Evolutionary conservation across 2,888 invertebrate genomes (phyloP).

Genomic region (Rosalia funebris): DNA sequence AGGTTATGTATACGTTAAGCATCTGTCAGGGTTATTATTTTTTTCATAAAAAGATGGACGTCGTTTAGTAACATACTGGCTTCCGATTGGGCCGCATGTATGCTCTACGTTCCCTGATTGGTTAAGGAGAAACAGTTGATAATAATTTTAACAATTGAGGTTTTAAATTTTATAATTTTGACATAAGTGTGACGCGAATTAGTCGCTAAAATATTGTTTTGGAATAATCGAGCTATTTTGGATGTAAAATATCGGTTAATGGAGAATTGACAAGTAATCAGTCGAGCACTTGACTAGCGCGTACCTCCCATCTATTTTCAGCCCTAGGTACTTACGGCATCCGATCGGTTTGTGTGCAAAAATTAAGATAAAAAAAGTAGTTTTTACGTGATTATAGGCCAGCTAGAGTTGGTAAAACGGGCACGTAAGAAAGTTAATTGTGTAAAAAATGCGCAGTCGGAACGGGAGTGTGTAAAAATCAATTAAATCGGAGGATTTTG

Average conservation of each 20-base stretch:
- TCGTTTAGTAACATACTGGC: constrained; percentile 34
- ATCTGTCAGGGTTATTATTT: constrained; percentile 15
- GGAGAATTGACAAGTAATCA: neutral
- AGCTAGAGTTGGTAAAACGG: constrained; percentile 61
- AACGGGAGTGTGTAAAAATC: constrained; percentile 66
- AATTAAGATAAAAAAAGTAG: constrained; percentile 67
- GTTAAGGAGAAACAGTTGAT: constrained; percentile 40
- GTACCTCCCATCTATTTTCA: constrained; percentile 65
- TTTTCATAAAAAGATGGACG: constrained; percentile 41
- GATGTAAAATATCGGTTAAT: too few relatives aligned
- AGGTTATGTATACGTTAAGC: constrained; percentile 22
- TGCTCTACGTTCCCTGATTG: constrained; percentile 6
- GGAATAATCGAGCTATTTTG: too few relatives aligned
- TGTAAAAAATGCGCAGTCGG: constrained; percentile 67
- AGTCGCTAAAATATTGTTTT: neutral
- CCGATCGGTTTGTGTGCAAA: constrained; percentile 71
- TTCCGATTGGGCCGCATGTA: constrained; percentile 44
- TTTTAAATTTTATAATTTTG: neutral
- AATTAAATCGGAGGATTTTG: constrained; percentile 68
- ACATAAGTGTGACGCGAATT: neutral
- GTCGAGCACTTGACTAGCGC: constrained; percentile 61
- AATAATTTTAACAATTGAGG: constrained; percentile 36
- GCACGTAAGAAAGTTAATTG: constrained; percentile 63
- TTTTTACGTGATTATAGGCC: constrained; percentile 37
- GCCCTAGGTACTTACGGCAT: constrained; percentile 77